Conservation (phyloP, 2,113 vertebrate species). For the Pimephales promelas region DNA sequence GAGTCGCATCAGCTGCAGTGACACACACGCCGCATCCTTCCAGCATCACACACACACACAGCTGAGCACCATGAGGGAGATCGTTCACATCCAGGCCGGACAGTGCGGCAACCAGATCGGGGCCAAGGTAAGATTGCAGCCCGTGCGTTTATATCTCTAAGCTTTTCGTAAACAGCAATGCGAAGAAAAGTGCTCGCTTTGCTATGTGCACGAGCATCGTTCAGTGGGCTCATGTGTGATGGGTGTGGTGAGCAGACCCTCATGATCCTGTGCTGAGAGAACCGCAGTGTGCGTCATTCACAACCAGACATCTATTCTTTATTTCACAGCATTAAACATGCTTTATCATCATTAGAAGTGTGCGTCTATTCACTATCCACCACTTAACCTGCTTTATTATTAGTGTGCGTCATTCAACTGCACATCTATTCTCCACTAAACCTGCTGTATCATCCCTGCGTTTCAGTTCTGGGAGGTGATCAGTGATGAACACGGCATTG, state of each 20-base stretch:
- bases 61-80: conserved; percentile 87
- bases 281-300: background rate
- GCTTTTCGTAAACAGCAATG: background rate
- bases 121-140: conserved; percentile 81
- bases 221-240: background rate
- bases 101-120: conserved; percentile 98
- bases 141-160: background rate
- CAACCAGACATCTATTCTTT: too few species aligned
- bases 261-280: background rate
- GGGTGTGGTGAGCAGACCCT: conserved; percentile 26
- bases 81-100: conserved; percentile 95
- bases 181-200: background rate
- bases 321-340: background rate
- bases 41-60: background rate
- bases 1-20: background rate
- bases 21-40: background rate
- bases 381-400: too few species aligned
- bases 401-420: too few species aligned
- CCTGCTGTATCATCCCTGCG: background rate
- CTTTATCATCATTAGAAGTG: too few species aligned
- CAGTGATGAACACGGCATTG: conserved; percentile 91
- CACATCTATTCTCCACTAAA: too few species aligned
- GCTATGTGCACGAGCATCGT: background rate
- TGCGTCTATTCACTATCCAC: too few species aligned
- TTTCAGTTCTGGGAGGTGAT: conserved; percentile 92